Conservation (phyloP, 2,888 invertebrate genomes). For the Margaritifera margaritifera region DNA sequence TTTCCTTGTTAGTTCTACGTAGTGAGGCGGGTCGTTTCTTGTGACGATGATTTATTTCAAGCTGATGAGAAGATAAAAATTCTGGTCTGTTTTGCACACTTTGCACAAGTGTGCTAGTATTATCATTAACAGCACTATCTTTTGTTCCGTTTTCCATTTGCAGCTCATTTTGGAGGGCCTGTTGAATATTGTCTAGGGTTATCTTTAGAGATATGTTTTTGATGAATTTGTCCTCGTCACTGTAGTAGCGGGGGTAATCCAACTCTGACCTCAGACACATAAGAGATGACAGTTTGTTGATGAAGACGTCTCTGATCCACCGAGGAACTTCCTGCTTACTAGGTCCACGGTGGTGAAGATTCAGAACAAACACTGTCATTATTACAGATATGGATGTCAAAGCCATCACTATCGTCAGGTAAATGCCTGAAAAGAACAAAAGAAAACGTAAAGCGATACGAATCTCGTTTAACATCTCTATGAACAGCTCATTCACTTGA, state of each 20-base stretch:
- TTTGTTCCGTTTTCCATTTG: constrained; percentile 48
- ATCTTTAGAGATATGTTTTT: constrained; percentile 68
- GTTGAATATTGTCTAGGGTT: constrained; percentile 71
- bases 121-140: no score
- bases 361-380: constrained; percentile 76
- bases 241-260: constrained; percentile 18
- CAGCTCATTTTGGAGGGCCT: constrained; percentile 68
- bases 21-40: constrained; percentile 27
- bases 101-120: no score
- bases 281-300: constrained; percentile 38
- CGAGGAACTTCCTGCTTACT: constrained; percentile 74
- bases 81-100: no score
- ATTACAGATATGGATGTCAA: constrained; percentile 77
- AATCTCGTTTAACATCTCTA: no score
- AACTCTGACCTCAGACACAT: constrained; percentile 35
- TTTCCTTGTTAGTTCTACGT: constrained; percentile 71
- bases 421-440: constrained; percentile 73
- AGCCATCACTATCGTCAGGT: constrained; percentile 77
- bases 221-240: constrained; percentile 50
- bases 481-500: no score
- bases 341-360: constrained; percentile 77
- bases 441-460: no score
- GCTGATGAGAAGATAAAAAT: background rate
- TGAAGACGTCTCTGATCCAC: constrained; percentile 72
- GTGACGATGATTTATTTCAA: constrained; percentile 21